These are phyloP conservation scores for Eurystomus gularis DNA, from an alignment of 2,113 vertebrate species.

Conservation along the genomic window DNA sequence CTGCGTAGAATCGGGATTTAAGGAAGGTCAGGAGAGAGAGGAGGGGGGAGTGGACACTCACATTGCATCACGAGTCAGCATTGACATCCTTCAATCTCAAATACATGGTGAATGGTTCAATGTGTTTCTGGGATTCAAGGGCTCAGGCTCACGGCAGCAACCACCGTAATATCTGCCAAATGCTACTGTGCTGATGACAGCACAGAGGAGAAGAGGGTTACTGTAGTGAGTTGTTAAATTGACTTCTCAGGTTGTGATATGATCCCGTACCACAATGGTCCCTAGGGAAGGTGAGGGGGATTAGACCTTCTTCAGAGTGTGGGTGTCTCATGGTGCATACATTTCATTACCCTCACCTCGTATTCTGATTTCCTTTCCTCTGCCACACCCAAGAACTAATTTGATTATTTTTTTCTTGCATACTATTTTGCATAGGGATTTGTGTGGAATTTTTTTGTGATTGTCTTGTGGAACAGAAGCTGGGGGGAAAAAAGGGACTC, in stretches of 20 bases:
- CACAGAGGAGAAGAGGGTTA: neutral
- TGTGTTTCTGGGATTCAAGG: neutral
- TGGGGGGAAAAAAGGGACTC: fast-evolving
- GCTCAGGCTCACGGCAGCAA: neutral
- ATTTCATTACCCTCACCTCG: neutral
- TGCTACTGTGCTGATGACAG: neutral
- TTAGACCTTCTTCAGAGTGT: neutral
- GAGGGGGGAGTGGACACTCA: fast-evolving
- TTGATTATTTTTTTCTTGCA: neutral
- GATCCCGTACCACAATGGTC: neutral
- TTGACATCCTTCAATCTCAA: neutral
- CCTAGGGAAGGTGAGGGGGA: neutral
- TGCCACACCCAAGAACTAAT: neutral
- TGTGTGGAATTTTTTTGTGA: neutral
- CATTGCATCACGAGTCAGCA: fast-evolving
- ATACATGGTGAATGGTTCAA: fast-evolving
- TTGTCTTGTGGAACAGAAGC: neutral
- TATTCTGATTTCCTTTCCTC: neutral
- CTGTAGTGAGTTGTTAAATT: neutral
- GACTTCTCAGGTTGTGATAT: neutral
- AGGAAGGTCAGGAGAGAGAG: neutral
- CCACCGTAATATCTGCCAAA: neutral
- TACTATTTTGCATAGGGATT: neutral
- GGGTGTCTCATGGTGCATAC: neutral
- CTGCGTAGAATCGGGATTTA: neutral